Base-by-base conservation (phyloP, 92 coral and sea anemone species). In the Blastomussa wellsi region DNA sequence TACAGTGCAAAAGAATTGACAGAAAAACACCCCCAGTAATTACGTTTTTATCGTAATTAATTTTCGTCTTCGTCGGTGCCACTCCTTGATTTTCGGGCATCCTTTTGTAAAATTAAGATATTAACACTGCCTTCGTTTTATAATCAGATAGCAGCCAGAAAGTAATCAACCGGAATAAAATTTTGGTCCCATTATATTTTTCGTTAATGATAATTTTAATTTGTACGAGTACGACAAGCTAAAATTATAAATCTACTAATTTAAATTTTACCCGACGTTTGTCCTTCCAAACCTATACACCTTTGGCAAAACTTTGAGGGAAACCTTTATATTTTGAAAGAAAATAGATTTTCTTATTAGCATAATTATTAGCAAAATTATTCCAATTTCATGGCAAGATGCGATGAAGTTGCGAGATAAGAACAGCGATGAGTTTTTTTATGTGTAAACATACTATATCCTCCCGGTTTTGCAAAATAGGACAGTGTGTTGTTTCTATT, bases 401-500 rank as follows among this genome's bases (percentile, higher is more conserved):
- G 39, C 33, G 20, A 19, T 47, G 35, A 7, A 4, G 19, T 15
- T 44, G 37, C 1, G 4, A 78, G 19, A n/a, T 57, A 36, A 22
- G 12, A 5, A 15, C 29, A 29, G 78, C 3, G 16, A 16, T 59
- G 41, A 9, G 36, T 59, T 35, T 60, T 35, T 59, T 59, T 78
- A 24, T 78, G 82, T 60, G n/a, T n/a, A n/a, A n/a, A 22, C 59
- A 57, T 57, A 59, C n/a, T 38, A 13, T 38, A 10, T 59, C 24
- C 31, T 22, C 70, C 52, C 7, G 8, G n/a, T 78, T 78, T 78
- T 10, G 33, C 24, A 7, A 10, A 28, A 35, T 15, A 3, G 11
- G 41, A 17, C 71, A 60, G 70, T n/a, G n/a, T n/a, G n/a, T 71
- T 78, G 70, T 39, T 33, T 53, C n/a, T 75, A 48, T 75, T 78